These are phyloP conservation scores for Ptiloglossa arizonensis DNA, from an alignment of 1,140 invertebrate genomes.

Conservation along the genomic window DNA sequence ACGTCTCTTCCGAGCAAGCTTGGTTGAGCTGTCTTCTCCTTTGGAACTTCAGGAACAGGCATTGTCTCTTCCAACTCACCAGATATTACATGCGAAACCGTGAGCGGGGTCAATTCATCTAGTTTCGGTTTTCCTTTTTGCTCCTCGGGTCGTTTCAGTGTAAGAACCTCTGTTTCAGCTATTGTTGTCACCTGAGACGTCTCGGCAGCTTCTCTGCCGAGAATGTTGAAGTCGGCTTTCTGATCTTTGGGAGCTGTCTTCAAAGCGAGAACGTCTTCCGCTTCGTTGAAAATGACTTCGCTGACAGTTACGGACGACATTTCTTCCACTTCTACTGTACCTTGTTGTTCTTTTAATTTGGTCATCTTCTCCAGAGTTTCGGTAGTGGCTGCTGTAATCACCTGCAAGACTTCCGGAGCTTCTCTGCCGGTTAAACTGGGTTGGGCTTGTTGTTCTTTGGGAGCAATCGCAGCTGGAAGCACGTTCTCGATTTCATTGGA, in stretches of 20 bases:
- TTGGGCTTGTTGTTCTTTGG: conserved; percentile 68
- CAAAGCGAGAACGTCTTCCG: conserved; percentile 58
- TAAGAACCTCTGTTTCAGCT: conserved; percentile 8
- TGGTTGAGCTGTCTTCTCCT: conserved; percentile 57
- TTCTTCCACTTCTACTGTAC: conserved; percentile 66
- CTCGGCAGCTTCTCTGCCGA: conserved; percentile 72
- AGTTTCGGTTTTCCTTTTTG: conserved; percentile 63
- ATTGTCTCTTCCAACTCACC: conserved; percentile 58
- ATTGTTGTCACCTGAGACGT: conserved; percentile 68
- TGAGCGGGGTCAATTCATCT: conserved; percentile 62
- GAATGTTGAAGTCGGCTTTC: conserved; percentile 65
- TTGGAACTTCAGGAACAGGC: conserved; percentile 51
- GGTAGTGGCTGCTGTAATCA: conserved; percentile 67
- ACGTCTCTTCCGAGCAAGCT: conserved; percentile 67
- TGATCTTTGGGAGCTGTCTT: conserved; percentile 62
- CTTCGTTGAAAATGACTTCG: conserved; percentile 68
- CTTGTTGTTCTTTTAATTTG: conserved; percentile 61
- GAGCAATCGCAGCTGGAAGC: conserved; percentile 56
- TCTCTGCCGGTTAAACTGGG: conserved; percentile 65
- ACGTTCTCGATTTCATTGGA: conserved; percentile 71
- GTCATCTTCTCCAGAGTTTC: conserved; percentile 58
- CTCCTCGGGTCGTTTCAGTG: conserved; percentile 46
- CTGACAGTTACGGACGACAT: conserved; percentile 66
- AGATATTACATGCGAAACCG: conserved; percentile 58
- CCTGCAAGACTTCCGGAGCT: conserved; percentile 68